phyloP scores from a whole-genome alignment of 2,113 vertebrate species.

The Orthochromis indermauri region DNA sequence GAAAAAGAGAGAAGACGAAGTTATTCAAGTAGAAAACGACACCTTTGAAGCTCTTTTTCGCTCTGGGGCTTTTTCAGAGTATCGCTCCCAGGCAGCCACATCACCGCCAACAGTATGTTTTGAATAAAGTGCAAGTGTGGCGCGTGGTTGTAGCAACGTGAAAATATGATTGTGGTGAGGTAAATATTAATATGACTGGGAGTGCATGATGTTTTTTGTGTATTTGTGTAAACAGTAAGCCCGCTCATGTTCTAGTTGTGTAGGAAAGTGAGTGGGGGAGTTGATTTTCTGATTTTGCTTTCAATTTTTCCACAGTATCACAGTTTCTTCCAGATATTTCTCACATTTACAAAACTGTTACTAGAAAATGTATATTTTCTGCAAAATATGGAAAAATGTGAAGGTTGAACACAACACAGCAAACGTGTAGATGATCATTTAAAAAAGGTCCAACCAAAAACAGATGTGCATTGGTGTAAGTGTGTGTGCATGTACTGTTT shows the following conservation, averaged over 20 bases:
- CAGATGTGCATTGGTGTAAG: background rate
- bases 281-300: background rate
- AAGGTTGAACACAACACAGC: background rate
- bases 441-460: background rate
- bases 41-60: background rate
- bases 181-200: background rate
- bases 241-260: background rate
- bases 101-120: slow-evolving; percentile 25
- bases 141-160: background rate
- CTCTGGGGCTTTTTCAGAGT: background rate
- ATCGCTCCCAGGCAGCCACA: background rate
- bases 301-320: background rate
- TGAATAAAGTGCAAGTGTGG: slow-evolving; percentile 20
- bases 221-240: background rate
- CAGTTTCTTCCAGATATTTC: background rate
- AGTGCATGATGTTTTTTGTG: background rate
- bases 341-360: background rate
- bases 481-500: background rate
- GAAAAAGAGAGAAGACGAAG: background rate
- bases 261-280: background rate
- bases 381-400: background rate
- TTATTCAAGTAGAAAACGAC: background rate
- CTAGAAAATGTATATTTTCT: background rate
- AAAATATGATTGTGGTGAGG: background rate
- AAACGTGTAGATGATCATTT: background rate